Evolutionary conservation across 2,888 invertebrate species (phyloP).

Genomic region (Latrodectus hesperus): DNA sequence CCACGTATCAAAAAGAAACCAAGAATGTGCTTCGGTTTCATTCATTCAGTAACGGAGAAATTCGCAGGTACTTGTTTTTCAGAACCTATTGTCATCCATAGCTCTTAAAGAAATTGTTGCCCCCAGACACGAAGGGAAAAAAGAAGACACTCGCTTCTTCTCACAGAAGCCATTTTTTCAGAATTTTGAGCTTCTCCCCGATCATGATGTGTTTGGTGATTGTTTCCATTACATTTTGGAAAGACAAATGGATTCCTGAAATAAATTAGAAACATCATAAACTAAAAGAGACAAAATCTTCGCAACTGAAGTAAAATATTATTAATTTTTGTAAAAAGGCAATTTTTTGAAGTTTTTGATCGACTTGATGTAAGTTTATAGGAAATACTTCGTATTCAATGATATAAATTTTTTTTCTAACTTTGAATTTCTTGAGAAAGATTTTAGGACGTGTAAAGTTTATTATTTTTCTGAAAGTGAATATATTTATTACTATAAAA

Average conservation of each 20-base stretch:
- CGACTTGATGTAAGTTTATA: no score
- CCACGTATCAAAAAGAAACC: conserved; percentile 32
- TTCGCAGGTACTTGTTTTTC: conserved; percentile 41
- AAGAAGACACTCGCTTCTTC: not conserved
- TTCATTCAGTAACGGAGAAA: conserved; percentile 4
- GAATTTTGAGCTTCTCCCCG: conserved; percentile 8
- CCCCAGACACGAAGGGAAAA: conserved; percentile 31
- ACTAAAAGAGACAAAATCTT: no score
- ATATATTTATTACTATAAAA: no score
- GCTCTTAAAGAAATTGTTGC: conserved; percentile 47
- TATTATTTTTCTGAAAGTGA: no score
- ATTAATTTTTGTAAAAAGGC: no score
- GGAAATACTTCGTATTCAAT: no score
- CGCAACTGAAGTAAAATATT: no score
- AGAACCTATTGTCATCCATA: conserved; percentile 44
- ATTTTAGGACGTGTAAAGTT: no score
- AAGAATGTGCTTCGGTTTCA: conserved; percentile 17
- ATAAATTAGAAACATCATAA: conserved; percentile 14
- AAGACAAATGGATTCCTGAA: conserved; percentile 28
- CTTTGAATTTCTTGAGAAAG: no score
- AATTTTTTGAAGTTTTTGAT: no score
- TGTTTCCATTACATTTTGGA: conserved; percentile 58
- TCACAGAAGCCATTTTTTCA: conserved; percentile 20
- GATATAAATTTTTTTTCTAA: no score
- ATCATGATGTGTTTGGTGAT: conserved; percentile 7